Evolutionary conservation across 2,797 vertebrate species (phyloP).

Genomic region (Anas flavirostris): DNA sequence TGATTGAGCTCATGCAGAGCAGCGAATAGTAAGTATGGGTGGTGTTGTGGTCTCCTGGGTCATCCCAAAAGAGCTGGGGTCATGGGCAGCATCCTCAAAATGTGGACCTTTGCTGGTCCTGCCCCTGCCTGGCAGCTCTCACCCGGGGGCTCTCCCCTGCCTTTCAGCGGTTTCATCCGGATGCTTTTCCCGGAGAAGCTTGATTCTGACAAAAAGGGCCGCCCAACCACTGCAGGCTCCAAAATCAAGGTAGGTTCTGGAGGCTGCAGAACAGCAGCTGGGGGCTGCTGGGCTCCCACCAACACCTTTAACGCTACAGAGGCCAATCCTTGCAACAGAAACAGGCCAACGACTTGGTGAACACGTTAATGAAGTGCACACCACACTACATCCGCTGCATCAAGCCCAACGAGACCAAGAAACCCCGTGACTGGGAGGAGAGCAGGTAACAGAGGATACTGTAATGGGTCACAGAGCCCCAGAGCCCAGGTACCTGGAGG

Average conservation of each 20-base stretch:
- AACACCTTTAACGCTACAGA: not conserved
- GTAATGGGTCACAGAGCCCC: not conserved
- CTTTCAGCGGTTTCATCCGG: conserved; percentile 86
- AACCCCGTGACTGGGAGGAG: conserved; percentile 94
- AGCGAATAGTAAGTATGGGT: conserved; percentile 88
- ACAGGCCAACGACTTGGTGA: conserved; percentile 96
- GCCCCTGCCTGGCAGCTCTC: not conserved
- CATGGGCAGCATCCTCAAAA: not conserved
- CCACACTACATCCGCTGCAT: conserved; percentile 98
- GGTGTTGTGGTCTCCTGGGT: fast-evolving
- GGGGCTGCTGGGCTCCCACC: not conserved
- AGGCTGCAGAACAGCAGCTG: not conserved
- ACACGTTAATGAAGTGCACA: conserved; percentile 93
- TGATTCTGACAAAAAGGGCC: conserved; percentile 91
- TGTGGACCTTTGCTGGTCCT: not conserved
- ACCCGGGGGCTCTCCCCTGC: not conserved
- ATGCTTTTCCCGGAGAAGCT: conserved; percentile 95
- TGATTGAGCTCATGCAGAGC: conserved; percentile 98
- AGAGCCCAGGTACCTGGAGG: fast-evolving
- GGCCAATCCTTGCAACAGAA: conserved; percentile 76
- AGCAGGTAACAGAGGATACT: conserved; percentile 83
- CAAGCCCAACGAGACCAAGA: conserved; percentile 97
- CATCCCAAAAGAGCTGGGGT: not conserved
- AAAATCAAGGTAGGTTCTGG: conserved; percentile 90
- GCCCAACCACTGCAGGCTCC: conserved; percentile 89